Base-by-base conservation (phyloP, 2,888 invertebrate genomes). In the Siphlonurus alternatus region DNA sequence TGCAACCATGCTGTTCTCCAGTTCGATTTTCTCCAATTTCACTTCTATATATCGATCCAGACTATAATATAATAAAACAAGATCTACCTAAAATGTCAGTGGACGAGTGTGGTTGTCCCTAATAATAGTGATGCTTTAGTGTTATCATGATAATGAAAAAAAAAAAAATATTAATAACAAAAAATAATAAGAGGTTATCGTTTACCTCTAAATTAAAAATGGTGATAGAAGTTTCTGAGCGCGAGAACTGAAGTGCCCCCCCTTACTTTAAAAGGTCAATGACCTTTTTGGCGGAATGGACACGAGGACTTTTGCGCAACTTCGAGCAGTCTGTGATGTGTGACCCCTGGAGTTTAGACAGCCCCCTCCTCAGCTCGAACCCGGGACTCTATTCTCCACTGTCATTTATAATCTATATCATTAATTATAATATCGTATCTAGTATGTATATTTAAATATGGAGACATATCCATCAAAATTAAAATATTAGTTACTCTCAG, bases 11-110 rank as follows among this genome's bases (percentile, higher is more conserved):
- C 77, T 94, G 94, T 77, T 91, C 93, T 63, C 93, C 93, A 54
- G 82, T 92, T 68, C 92, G 92, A 76, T 92, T 94, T 78, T 91
- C 92, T 65, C 86, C 91, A 74, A 90, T 94, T 83, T 92, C 92
- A 70, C 81, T 94, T 70, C 92, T 94, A 74, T 94, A 94, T 78
- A 92, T 91, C 78, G 93, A 93, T 70, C 86, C 86, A 67, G 90
- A 92, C 78, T 85, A 87, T 69, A 89, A 88, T 79, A 92, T 94
- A 76, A 90, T 94, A 76, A 93, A 94, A 77, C 83, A 93, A 72
- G 93, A 93, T 80, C 80, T 94, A 75, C 93, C 93, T 69, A 93
- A 93, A 81, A 94, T 94, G 93, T 90, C 93, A 71, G 93, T 94
- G 68, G 93, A 94, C 77, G 93, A 93, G 80, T 94, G 94, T 79